Evolutionary conservation across 2,797 vertebrate genomes (phyloP).

Genomic region (Pitangus sulphuratus): DNA sequence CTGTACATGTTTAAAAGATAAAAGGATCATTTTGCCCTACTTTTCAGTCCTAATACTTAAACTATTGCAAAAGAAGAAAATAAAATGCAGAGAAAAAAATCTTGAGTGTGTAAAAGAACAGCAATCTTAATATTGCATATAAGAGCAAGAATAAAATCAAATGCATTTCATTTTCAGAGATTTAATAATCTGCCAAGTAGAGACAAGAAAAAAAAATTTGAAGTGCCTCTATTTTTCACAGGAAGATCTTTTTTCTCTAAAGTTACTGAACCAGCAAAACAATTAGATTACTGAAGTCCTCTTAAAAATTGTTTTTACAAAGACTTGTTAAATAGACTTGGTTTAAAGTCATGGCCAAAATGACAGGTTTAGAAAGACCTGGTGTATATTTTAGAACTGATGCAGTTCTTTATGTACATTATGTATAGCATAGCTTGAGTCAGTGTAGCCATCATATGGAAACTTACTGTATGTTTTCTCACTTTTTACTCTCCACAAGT

Average conservation of each 20-base stretch:
- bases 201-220: not conserved
- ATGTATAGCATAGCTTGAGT: not conserved
- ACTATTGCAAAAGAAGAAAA: conserved; percentile 22
- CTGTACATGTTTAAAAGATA: conserved; percentile 45
- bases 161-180: not conserved
- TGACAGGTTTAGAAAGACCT: not conserved
- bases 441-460: not conserved
- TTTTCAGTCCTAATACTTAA: conserved; percentile 28
- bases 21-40: conserved; percentile 54
- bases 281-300: not conserved
- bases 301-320: not conserved
- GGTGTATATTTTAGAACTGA: not conserved
- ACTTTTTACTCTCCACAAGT: not conserved
- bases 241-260: not conserved
- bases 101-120: not conserved
- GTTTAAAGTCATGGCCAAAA: not conserved
- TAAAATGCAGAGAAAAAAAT: conserved; percentile 31
- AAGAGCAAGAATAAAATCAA: conserved; percentile 26
- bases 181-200: not conserved
- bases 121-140: not conserved
- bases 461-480: not conserved
- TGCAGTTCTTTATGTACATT: not conserved
- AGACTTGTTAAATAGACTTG: not conserved
- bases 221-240: not conserved
- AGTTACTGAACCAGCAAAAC: not conserved